These are phyloP conservation scores for Tillus elongatus DNA, from an alignment of 2,888 invertebrate species.

Conservation along the genomic window DNA sequence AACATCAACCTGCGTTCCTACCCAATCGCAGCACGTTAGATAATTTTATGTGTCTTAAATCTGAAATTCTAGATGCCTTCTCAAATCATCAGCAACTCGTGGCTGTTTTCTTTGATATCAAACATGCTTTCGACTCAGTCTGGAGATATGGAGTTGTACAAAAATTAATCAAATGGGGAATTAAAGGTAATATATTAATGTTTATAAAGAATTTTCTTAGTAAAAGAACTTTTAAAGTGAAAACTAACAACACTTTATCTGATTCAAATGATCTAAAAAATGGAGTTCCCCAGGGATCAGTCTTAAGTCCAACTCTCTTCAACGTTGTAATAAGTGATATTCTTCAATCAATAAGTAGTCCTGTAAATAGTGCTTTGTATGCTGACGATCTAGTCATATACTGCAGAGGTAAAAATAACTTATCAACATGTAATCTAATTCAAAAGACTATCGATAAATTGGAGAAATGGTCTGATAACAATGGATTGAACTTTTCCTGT, in stretches of 20 bases:
- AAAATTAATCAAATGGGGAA: background rate
- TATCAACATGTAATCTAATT: background rate
- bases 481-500: background rate
- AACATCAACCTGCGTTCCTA: slow-evolving; percentile 3
- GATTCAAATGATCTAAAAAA: background rate
- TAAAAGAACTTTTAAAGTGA: background rate
- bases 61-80: slow-evolving; percentile 5
- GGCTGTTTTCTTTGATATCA: slow-evolving; percentile 7
- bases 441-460: background rate
- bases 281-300: slow-evolving; percentile 6
- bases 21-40: background rate
- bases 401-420: slow-evolving; percentile 4
- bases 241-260: background rate
- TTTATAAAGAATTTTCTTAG: background rate
- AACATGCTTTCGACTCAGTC: background rate
- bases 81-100: slow-evolving; percentile 6
- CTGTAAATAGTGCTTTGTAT: slow-evolving; percentile 4
- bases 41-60: background rate
- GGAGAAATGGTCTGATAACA: background rate
- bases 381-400: slow-evolving; percentile 7
- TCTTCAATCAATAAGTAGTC: background rate
- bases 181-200: slow-evolving; percentile 5
- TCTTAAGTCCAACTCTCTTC: slow-evolving; percentile 5
- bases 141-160: background rate
- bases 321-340: slow-evolving; percentile 3